These are phyloP conservation scores for Bradypodion pumilum DNA, from an alignment of 2,797 vertebrate species.

Conservation along the genomic window DNA sequence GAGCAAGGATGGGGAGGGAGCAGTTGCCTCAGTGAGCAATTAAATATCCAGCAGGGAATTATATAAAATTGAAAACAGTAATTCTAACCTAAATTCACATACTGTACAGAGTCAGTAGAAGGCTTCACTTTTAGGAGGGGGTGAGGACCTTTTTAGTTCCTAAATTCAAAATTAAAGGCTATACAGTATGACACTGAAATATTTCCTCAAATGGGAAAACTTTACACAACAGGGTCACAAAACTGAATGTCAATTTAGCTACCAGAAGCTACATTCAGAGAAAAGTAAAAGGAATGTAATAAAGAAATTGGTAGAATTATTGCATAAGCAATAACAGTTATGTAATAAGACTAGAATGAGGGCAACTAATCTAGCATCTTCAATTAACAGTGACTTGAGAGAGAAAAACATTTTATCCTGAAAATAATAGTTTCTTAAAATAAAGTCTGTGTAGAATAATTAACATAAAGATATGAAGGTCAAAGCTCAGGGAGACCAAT, in stretches of 20 bases:
- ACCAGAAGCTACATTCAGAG: neutral
- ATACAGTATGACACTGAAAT: neutral
- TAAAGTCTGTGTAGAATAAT: neutral
- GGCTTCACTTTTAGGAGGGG: too few species aligned
- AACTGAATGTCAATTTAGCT: conserved; percentile 1
- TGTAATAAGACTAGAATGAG: neutral
- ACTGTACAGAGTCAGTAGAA: conserved; percentile 17
- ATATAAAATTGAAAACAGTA: conserved; percentile 11
- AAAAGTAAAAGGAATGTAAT: neutral
- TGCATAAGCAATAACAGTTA: neutral
- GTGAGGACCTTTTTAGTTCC: neutral
- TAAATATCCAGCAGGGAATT: conserved; percentile 10
- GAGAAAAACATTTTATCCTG: neutral
- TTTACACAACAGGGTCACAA: neutral
- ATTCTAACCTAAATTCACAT: neutral
- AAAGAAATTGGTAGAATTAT: neutral
- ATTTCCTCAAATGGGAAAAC: neutral
- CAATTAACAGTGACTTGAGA: neutral
- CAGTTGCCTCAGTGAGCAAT: neutral
- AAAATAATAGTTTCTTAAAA: neutral
- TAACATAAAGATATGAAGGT: conserved; percentile 20
- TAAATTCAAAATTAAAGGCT: conserved; percentile 1
- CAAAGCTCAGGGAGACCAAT: neutral
- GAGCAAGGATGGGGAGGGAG: neutral
- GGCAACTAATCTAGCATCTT: neutral